Evolutionary conservation across 2,888 invertebrate genomes (phyloP).

Genomic region (Phasia obesa): DNA sequence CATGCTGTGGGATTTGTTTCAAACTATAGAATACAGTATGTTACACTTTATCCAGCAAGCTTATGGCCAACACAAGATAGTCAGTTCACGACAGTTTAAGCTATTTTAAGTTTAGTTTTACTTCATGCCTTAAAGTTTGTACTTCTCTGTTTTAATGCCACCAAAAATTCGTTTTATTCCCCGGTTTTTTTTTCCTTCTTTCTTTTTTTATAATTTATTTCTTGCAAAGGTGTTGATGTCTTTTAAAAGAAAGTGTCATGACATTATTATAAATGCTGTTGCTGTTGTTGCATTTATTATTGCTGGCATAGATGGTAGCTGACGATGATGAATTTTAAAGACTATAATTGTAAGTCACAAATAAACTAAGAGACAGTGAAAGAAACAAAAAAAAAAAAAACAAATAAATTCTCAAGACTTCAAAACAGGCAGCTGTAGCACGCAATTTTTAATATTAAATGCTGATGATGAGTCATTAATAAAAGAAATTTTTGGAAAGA

Average conservation of each 20-base stretch:
- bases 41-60: too few species aligned
- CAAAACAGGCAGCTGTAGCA: constrained; percentile 64
- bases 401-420: constrained; percentile 35
- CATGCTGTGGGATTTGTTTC: too few species aligned
- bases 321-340: constrained; percentile 65
- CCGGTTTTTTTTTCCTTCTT: constrained; percentile 39
- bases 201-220: constrained; percentile 5
- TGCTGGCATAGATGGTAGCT: constrained; percentile 10
- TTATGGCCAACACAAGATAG: too few species aligned
- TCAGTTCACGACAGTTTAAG: too few species aligned
- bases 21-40: too few species aligned
- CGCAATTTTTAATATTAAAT: constrained; percentile 60
- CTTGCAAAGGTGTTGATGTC: constrained; percentile 64
- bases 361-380: neutral
- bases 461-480: constrained; percentile 58
- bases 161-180: neutral
- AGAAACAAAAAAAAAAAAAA: constrained; percentile 22
- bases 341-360: constrained; percentile 65
- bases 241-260: constrained; percentile 68
- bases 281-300: constrained; percentile 33
- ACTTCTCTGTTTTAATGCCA: constrained; percentile 7
- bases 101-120: too few species aligned
- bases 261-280: constrained; percentile 46
- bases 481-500: constrained; percentile 46
- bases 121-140: constrained; percentile 18